Evolutionary conservation across 2,888 invertebrate genomes (phyloP).

Genomic region (Julus scanicus): DNA sequence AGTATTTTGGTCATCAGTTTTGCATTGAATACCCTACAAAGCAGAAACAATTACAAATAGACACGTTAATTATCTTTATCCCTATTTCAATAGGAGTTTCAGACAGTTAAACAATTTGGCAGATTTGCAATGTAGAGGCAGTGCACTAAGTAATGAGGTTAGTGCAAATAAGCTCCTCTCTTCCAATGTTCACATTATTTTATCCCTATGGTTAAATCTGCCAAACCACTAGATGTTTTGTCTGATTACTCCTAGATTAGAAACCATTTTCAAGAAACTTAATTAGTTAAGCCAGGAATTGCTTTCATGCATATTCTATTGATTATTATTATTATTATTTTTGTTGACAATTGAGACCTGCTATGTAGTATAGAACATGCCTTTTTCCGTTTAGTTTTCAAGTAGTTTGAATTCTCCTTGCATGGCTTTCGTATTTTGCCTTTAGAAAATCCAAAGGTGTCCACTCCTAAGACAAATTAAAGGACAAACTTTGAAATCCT

Average conservation of each 20-base stretch:
- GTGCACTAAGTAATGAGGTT: too few relatives aligned
- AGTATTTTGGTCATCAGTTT: not conserved
- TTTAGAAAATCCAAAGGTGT: not conserved
- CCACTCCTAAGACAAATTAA: constrained; percentile 28
- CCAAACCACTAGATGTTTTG: not conserved
- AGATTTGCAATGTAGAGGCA: not conserved
- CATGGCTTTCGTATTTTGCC: constrained; percentile 36
- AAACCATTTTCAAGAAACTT: not conserved
- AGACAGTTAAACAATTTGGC: not conserved
- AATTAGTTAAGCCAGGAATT: not conserved
- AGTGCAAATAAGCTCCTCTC: too few relatives aligned
- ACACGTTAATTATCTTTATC: not conserved
- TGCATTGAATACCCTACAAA: not conserved
- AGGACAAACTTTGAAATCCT: not conserved
- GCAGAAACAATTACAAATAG: not conserved
- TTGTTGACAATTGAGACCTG: not conserved
- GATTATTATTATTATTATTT: not conserved
- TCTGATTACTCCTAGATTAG: not conserved
- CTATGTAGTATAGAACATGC: not conserved
- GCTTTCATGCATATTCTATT: not conserved
- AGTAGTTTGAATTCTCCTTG: constrained; percentile 41
- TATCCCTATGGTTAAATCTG: not conserved
- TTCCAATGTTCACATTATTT: too few relatives aligned
- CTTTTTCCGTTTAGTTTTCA: constrained; percentile 7
- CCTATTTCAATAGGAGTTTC: not conserved